Evolutionary conservation across 2,888 invertebrate species (phyloP).

Genomic region (Craniophora ligustri): DNA sequence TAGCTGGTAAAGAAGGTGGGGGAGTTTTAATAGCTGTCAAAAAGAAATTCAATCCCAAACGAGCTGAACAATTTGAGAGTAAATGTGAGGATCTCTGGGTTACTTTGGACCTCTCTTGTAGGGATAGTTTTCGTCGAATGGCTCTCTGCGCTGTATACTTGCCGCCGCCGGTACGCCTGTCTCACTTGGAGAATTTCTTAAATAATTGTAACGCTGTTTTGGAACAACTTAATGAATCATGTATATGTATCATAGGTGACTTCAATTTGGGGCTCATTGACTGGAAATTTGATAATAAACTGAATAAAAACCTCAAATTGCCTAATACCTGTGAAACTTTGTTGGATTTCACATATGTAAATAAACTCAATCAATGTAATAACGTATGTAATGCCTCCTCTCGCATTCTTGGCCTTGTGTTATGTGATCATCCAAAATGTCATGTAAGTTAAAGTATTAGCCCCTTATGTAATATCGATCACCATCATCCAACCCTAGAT

Average conservation of each 20-base stretch:
- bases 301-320: no score
- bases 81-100: slow-evolving; percentile 10
- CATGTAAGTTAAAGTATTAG: neutral
- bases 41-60: neutral
- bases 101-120: neutral
- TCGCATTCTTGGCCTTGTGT: no score
- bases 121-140: no score
- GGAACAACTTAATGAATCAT: neutral
- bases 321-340: neutral
- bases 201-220: neutral
- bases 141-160: no score
- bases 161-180: no score
- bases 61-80: slow-evolving; percentile 3
- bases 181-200: no score
- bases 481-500: slow-evolving; percentile 1
- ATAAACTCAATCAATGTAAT: slow-evolving; percentile 7
- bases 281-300: no score
- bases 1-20: neutral
- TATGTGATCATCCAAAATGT: neutral
- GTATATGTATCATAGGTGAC: no score
- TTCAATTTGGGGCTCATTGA: slow-evolving; percentile 4
- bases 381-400: neutral
- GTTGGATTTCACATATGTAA: slow-evolving; percentile 6
- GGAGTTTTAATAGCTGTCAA: slow-evolving; percentile 9
- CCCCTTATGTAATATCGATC: slow-evolving; percentile 5